Evolutionary conservation across 1,140 invertebrate species (phyloP), one percentile per base, ranked within the genome.

Genomic region (Cydia strobilella): DNA sequence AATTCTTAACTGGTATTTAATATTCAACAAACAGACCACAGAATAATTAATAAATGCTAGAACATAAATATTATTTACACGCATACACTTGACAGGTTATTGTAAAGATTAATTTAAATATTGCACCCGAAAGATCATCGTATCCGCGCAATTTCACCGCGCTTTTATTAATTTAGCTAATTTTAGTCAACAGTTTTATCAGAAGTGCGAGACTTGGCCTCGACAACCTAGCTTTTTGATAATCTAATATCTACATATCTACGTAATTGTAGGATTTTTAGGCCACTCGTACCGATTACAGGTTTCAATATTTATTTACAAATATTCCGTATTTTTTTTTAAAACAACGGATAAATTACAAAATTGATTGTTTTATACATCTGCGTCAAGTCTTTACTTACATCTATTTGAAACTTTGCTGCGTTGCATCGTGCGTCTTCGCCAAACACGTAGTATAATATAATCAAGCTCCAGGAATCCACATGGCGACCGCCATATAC

Each of bases 81-180:
- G 27, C 10, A n/a, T 35, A 31, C 13, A 66, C 35, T 66, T 66
- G 63, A 66, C 63, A 35, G 63, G 63, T 66, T 66, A 63, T 66
- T 35, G 63, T 31, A 31, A 15, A 66, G 13, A 18, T n/a, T 35
- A 31, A 31, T 27, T 66, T n/a, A 35, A 35, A 31, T 66, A 66
- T 66, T 66, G 63, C 63, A 66, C 63, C 63, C 63, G 15, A 35
- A 66, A 66, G 23, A 66, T 66, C 63, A 66, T 66, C 27, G 63
- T 66, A 66, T 63, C 20, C 25, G 62, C 62, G 25, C 18, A 10
- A 63, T 63, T 20, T 63, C 25, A 63, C 62, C 23, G 23, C 25
- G 62, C 12, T 63, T 20, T 23, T 63, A 63, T 66, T 35, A 66
- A 66, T 66, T 66, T 66, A 31, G 63, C 63, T 66, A 66, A 31